Percentiles rank a stretch among this genome's conserved stretches.
Evolutionary conservation across 2,888 invertebrate genomes (phyloP).

Genomic region (Phanerotoma sp.): DNA sequence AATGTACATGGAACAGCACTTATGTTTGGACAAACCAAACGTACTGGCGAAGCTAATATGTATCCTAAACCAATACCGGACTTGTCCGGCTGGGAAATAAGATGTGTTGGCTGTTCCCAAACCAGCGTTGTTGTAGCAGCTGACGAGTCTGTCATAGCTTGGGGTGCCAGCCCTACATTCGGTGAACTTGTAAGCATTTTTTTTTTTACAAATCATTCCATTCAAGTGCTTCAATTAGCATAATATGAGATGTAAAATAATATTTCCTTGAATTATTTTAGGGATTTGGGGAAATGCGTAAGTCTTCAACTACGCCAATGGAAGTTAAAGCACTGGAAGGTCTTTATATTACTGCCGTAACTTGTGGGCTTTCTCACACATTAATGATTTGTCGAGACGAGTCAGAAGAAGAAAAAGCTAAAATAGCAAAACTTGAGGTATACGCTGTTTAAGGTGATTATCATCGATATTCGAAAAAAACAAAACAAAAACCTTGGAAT

Average conservation of each 20-base stretch:
- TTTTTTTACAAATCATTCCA: neutral
- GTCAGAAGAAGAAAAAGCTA: constrained; percentile 66
- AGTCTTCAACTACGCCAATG: constrained; percentile 83
- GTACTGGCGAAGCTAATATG: constrained; percentile 95
- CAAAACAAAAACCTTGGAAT: neutral
- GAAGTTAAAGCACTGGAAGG: constrained; percentile 80
- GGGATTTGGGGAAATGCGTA: constrained; percentile 88
- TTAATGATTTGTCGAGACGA: constrained; percentile 69
- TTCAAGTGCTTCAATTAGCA: too few species aligned
- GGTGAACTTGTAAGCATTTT: constrained; percentile 76
- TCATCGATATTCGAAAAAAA: neutral
- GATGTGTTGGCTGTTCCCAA: constrained; percentile 78
- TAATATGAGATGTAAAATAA: neutral
- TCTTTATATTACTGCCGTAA: constrained; percentile 72
- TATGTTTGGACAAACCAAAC: constrained; percentile 89
- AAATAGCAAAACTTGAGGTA: constrained; percentile 63
- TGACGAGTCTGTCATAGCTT: constrained; percentile 86
- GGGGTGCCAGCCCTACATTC: constrained; percentile 93
- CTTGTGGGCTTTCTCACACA: constrained; percentile 86
- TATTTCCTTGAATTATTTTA: constrained; percentile 45
- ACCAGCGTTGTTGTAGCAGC: constrained; percentile 86
- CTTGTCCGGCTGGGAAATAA: constrained; percentile 89
- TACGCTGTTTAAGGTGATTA: constrained; percentile 51
- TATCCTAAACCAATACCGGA: constrained; percentile 95
- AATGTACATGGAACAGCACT: constrained; percentile 61